These are phyloP conservation scores for sheep (Ovis aries) DNA, from an alignment of 2,113 vertebrate species.

Conservation along the genomic window DNA sequence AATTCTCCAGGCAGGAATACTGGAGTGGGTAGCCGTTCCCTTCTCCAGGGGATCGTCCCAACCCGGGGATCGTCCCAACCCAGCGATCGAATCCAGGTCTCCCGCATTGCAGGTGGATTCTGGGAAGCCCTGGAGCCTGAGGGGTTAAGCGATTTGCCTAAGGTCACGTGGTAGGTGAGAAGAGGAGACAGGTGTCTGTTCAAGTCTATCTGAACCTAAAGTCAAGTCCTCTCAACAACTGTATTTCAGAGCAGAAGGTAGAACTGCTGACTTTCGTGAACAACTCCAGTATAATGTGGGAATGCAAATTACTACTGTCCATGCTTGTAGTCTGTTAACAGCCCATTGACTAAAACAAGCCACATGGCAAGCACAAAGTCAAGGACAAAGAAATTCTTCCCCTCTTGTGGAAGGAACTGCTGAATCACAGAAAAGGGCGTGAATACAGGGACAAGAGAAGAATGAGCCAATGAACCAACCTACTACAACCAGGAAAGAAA, in stretches of 20 bases:
- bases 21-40: background rate
- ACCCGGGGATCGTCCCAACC: background rate
- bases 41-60: background rate
- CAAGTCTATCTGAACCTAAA: background rate
- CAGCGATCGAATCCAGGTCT: background rate
- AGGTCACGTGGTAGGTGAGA: background rate
- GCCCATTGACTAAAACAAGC: background rate
- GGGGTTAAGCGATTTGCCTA: background rate
- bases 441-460: background rate
- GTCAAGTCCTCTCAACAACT: background rate
- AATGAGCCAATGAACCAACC: background rate
- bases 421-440: background rate
- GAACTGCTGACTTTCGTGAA: background rate
- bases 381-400: background rate
- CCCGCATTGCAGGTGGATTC: background rate
- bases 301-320: background rate
- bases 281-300: background rate
- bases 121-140: background rate
- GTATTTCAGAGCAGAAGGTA: background rate
- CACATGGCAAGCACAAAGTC: background rate
- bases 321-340: background rate
- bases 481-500: background rate
- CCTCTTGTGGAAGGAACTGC: background rate
- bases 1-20: background rate
- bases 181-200: background rate